A percentile compares a stretch with the other conserved stretches of the same genome.
Evolutionary conservation across 1,140 invertebrate species (phyloP).

Genomic region (Luehdorfia chinensis): DNA sequence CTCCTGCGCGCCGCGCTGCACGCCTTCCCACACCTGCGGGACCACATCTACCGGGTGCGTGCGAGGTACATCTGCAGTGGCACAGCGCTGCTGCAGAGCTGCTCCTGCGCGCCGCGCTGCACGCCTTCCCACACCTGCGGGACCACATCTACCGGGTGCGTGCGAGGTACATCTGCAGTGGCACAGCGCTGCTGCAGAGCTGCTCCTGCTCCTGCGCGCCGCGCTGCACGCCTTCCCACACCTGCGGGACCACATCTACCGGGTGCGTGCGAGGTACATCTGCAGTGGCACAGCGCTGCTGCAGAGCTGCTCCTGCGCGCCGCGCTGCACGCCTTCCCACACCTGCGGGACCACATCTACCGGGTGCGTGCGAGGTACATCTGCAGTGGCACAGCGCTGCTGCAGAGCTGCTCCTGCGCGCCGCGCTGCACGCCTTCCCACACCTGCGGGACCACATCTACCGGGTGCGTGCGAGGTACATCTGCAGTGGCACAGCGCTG

Average conservation of each 20-base stretch:
- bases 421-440: slow-evolving; percentile 96
- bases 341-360: slow-evolving; percentile 81
- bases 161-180: too few species aligned
- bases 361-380: slow-evolving; percentile 86
- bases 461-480: slow-evolving; percentile 89
- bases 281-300: slow-evolving; percentile 85
- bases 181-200: slow-evolving; percentile 90
- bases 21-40: slow-evolving; percentile 89
- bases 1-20: slow-evolving; percentile 97
- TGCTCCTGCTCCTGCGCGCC: slow-evolving; percentile 85
- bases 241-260: slow-evolving; percentile 80
- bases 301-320: slow-evolving; percentile 93
- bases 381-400: too few species aligned
- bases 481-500: too few species aligned
- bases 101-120: slow-evolving; percentile 93
- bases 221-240: slow-evolving; percentile 95
- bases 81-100: too few species aligned
- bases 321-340: slow-evolving; percentile 94
- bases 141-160: slow-evolving; percentile 75
- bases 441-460: slow-evolving; percentile 82
- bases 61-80: too few species aligned
- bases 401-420: slow-evolving; percentile 95
- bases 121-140: slow-evolving; percentile 91
- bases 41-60: slow-evolving; percentile 74
- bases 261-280: too few species aligned